Evolutionary conservation across 1,140 invertebrate species (phyloP), one percentile per base, ranked within the genome.

Genomic region (Heliconius nattereri): DNA sequence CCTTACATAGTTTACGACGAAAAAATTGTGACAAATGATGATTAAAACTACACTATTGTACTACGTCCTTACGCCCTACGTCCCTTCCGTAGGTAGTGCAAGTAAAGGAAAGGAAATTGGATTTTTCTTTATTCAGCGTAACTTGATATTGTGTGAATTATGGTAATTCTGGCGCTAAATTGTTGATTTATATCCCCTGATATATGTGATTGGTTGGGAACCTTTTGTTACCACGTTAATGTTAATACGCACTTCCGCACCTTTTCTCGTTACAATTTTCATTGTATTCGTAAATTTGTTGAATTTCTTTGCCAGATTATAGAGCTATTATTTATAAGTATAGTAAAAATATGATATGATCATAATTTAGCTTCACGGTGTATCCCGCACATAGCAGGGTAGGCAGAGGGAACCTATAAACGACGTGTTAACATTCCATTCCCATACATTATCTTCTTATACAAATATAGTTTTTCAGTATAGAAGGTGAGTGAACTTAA

Each of bases 141-240:
- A 94, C 87, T 92, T 91, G 91, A 92, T 94, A 92, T 90, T 90
- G 89, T 90, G 91, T 92, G 92, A 91, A 92, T 94, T 92, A 92
- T 94, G 91, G 85, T 91, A 92, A 94, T 92, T 91, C 90, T 85
- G 81, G 73, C 76, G 88, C 88, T 91, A 91, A 92, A 92, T 90
- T 91, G 89, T 90, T 93, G 91, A 94, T 94, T 91, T 94, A 92
- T 91, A 89, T 80, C 81, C 82, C 40, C 40, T 84, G 83, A 90
- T 88, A 86, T 85, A 86, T 86, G 82, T 86, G 85, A 92, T 89
- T 89, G 84, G 85, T 78, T 57, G 60, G 45, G 75, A 72, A 35
- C 32, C 26, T 77, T 81, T 77, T 81, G 75, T 81, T 78, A 78
- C 78, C 71, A 75, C 76, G 76, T 35, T 49, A 80, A 70, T 49